Evolutionary conservation across 2,113 vertebrate genomes (phyloP).

Genomic region (Ariopsis seemanni): DNA sequence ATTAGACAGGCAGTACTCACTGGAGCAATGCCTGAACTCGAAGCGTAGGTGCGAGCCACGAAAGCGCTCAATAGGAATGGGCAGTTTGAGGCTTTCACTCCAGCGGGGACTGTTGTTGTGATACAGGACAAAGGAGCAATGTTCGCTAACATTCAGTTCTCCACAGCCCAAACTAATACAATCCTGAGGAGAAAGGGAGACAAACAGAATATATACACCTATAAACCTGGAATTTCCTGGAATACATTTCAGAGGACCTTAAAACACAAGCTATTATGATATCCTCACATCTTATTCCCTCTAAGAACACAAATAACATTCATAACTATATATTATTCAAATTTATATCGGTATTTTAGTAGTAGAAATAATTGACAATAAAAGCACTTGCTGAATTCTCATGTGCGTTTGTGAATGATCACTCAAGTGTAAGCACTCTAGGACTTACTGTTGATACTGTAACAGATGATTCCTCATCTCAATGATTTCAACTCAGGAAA

Average conservation of each 20-base stretch:
- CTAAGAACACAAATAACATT: neutral
- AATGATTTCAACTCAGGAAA: neutral
- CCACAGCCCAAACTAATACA: conserved; percentile 94
- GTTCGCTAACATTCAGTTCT: conserved; percentile 83
- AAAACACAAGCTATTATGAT: neutral
- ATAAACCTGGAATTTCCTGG: neutral
- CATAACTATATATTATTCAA: neutral
- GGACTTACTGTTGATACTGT: neutral
- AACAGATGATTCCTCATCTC: neutral
- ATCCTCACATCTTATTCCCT: neutral
- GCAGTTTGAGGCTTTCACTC: conserved; percentile 91
- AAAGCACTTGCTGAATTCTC: neutral
- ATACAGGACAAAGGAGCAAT: conserved; percentile 94
- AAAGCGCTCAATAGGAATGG: conserved; percentile 94
- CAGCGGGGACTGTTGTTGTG: conserved; percentile 97
- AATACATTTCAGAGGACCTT: neutral
- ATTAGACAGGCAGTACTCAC: conserved; percentile 70
- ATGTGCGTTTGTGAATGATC: neutral
- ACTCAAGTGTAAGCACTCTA: neutral
- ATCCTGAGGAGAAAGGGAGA: conserved; percentile 73
- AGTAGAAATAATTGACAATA: neutral
- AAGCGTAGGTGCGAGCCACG: conserved; percentile 95
- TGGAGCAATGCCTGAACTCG: conserved; percentile 97
- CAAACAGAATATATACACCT: conserved; percentile 17
- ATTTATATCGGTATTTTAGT: neutral